Percentiles rank a stretch among this genome's conserved stretches.
These are phyloP conservation scores for Eupithecia exiguata DNA, from an alignment of 2,888 invertebrate species.

Conservation along the genomic window DNA sequence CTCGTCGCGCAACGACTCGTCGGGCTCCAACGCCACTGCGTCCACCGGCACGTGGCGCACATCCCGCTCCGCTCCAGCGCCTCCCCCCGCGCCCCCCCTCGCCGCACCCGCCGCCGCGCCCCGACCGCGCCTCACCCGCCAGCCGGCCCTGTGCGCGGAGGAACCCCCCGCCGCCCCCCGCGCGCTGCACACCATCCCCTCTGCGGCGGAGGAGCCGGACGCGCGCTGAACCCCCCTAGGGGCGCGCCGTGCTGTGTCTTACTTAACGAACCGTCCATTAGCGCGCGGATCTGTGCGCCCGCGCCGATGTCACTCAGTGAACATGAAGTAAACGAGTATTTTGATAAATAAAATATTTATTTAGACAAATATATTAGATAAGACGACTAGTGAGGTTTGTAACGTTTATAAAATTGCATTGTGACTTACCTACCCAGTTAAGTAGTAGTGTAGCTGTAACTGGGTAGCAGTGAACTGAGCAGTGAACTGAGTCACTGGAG, in stretches of 20 bases:
- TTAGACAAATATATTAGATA: slow-evolving; percentile 55
- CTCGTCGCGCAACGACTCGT: slow-evolving; percentile 95
- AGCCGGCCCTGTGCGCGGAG: slow-evolving; percentile 91
- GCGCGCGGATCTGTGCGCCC: slow-evolving; percentile 24
- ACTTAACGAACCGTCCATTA: slow-evolving; percentile 58
- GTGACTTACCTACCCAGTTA: slow-evolving; percentile 22
- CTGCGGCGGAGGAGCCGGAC: slow-evolving; percentile 68
- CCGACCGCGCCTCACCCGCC: slow-evolving; percentile 91
- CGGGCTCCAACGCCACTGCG: slow-evolving; percentile 94
- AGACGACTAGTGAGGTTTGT: slow-evolving; percentile 38
- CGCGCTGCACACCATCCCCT: slow-evolving; percentile 74
- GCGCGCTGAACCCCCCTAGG: slow-evolving; percentile 50
- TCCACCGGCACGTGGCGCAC: slow-evolving; percentile 95
- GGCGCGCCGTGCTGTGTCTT: slow-evolving; percentile 49
- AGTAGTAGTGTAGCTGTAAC: slow-evolving; percentile 16
- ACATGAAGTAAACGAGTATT: slow-evolving; percentile 48
- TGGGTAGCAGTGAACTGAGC: too few relatives aligned
- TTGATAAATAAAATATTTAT: slow-evolving; percentile 56
- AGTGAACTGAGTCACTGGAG: too few relatives aligned
- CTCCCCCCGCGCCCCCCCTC: slow-evolving; percentile 77
- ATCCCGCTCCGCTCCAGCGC: slow-evolving; percentile 89
- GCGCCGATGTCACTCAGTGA: background rate
- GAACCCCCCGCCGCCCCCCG: slow-evolving; percentile 77
- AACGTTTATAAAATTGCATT: slow-evolving; percentile 45
- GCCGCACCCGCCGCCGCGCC: slow-evolving; percentile 89